phyloP scores from a whole-genome alignment of 37 sponge, comb jelly and placozoan genomes.

The Halisarca cf. caerulea region DNA sequence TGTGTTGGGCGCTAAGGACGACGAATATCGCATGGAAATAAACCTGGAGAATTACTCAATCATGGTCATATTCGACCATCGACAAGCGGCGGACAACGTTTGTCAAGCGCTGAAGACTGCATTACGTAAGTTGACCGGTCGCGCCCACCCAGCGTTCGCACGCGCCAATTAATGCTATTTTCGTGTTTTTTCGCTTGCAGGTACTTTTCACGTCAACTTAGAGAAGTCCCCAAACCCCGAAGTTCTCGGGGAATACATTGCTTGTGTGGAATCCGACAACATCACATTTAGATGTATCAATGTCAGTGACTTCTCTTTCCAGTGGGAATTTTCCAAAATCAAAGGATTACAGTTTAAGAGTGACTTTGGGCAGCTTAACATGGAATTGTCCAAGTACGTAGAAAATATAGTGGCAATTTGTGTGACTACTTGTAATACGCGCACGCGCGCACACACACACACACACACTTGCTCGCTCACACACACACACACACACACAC shows the following conservation, averaged over 20 bases:
- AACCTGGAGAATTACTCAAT: conserved; percentile 20
- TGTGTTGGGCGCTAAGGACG: neutral
- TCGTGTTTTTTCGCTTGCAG: no score
- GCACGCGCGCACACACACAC: no score
- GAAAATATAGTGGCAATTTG: no score
- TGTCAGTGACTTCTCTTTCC: neutral
- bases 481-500: no score
- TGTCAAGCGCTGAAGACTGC: neutral
- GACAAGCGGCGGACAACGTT: neutral
- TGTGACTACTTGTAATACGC: no score
- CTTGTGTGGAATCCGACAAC: neutral
- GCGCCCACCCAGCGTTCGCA: no score
- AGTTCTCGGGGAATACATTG: neutral
- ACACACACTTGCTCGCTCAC: no score
- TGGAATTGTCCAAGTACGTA: neutral
- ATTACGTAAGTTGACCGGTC: conserved; percentile 11
- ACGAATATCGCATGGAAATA: conserved; percentile 2
- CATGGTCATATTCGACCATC: neutral
- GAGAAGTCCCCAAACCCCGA: neutral
- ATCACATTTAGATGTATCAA: neutral
- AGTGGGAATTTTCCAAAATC: neutral
- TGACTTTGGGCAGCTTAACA: conserved; percentile 1
- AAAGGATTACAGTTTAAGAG: conserved; percentile 24
- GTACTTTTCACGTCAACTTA: conserved; percentile 17
- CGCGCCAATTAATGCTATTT: no score